phyloP scores from a whole-genome alignment of 1,140 invertebrate genomes.

The Drosophila chauvacae region DNA sequence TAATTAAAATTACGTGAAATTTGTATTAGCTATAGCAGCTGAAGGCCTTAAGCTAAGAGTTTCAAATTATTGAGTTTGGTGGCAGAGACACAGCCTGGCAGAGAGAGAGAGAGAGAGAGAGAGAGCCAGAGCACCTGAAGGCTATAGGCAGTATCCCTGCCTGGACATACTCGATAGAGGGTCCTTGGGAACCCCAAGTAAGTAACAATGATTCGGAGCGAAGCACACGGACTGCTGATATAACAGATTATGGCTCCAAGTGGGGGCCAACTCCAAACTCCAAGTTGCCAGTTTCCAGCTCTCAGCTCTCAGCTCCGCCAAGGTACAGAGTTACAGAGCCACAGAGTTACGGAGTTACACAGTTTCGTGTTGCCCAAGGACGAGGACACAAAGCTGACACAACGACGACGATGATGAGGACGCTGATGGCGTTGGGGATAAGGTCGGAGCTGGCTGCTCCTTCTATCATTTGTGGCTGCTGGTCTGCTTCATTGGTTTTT shows the following conservation, averaged over 20 bases:
- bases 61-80: constrained; percentile 4
- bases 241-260: constrained; percentile 28
- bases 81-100: too few relatives aligned
- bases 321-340: neutral
- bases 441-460: constrained; percentile 20
- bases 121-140: neutral
- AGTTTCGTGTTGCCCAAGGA: constrained; percentile 21
- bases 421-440: constrained; percentile 11
- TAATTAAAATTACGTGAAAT: too few relatives aligned
- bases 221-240: neutral
- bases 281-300: constrained; percentile 1
- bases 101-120: neutral
- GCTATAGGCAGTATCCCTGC: neutral
- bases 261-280: constrained; percentile 10
- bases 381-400: constrained; percentile 17
- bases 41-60: too few relatives aligned
- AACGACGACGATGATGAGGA: constrained; percentile 35
- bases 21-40: too few relatives aligned
- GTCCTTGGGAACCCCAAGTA: neutral
- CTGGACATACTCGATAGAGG: neutral
- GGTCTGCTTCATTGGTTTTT: constrained; percentile 79
- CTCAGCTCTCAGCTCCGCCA: neutral
- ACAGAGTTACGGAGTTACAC: neutral
- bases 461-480: constrained; percentile 74
- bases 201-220: neutral